These are phyloP conservation scores for Dolichallabes microphthalmus DNA, from an alignment of 2,113 vertebrate genomes.

Conservation along the genomic window DNA sequence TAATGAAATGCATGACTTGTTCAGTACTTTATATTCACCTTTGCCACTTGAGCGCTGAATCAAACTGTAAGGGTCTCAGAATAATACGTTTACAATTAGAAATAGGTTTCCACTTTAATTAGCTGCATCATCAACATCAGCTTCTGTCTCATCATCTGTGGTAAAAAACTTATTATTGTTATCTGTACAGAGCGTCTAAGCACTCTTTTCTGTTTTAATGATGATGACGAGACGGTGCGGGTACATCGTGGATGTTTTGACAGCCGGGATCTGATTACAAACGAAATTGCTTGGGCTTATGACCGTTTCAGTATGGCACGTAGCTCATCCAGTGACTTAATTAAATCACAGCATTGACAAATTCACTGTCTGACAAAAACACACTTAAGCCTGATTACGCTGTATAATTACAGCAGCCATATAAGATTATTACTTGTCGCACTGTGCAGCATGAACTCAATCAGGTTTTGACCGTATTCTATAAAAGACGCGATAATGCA, in stretches of 20 bases:
- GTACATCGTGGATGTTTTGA: background rate
- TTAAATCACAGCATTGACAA: background rate
- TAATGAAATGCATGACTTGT: background rate
- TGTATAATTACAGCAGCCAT: background rate
- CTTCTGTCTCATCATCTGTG: background rate
- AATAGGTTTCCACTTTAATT: background rate
- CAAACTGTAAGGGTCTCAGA: background rate
- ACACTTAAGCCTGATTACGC: background rate
- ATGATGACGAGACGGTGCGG: background rate
- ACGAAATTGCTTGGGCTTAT: background rate
- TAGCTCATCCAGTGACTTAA: background rate
- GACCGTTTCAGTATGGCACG: background rate
- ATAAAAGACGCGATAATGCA: background rate
- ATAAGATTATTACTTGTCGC: background rate
- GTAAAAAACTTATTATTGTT: background rate
- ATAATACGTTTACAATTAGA: background rate
- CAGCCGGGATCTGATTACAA: background rate
- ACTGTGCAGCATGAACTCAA: background rate
- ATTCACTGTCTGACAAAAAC: constrained; percentile 10
- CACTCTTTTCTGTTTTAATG: background rate
- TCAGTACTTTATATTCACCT: background rate
- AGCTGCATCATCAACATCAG: background rate
- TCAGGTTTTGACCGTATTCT: background rate
- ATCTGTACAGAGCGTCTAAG: background rate
- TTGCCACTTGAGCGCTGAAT: background rate